Evolutionary conservation across 2,797 vertebrate genomes (phyloP).

Genomic region (Glossophaga mutica): DNA sequence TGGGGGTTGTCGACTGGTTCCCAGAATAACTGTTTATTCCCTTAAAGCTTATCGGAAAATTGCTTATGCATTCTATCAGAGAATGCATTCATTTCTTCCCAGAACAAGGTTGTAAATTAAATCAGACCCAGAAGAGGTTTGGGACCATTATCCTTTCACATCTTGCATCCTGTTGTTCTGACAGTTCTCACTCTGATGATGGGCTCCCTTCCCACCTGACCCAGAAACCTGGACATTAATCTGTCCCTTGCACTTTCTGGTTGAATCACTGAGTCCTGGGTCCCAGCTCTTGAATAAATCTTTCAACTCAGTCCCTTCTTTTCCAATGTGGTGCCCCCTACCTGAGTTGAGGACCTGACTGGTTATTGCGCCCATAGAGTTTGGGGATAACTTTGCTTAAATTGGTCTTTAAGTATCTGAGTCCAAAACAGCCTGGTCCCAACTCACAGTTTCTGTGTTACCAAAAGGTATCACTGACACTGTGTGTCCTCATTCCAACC

Average conservation of each 20-base stretch:
- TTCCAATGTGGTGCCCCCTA: neutral
- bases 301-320: neutral
- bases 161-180: neutral
- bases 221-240: neutral
- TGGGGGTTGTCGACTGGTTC: neutral
- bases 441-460: neutral
- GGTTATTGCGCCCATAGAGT: neutral
- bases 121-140: neutral
- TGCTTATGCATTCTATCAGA: neutral
- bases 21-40: neutral
- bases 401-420: neutral
- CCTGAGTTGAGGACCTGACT: neutral
- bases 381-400: neutral
- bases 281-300: neutral
- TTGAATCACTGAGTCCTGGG: neutral
- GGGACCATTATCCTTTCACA: neutral
- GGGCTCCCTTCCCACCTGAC: neutral
- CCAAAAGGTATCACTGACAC: neutral
- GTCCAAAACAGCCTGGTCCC: neutral
- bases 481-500: neutral
- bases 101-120: neutral
- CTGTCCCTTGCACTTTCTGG: neutral
- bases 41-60: slow-evolving; percentile 33
- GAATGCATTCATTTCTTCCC: neutral
- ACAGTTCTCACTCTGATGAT: neutral